phyloP scores from a whole-genome alignment of 2,797 vertebrate species.

The Emydoidea blandingii region DNA sequence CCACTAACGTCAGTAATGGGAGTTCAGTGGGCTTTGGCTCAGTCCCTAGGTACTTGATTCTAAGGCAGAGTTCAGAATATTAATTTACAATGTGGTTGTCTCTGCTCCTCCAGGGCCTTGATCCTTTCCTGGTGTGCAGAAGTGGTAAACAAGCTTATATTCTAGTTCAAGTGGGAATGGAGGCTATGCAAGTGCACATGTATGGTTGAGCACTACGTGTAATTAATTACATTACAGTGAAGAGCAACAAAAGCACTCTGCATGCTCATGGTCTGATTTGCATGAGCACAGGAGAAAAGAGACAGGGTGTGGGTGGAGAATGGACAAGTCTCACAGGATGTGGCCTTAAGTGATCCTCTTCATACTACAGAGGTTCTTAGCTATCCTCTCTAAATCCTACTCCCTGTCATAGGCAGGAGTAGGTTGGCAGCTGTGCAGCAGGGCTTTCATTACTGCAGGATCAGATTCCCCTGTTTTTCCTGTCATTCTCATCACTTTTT shows the following conservation, averaged over 20 bases:
- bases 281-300: not conserved
- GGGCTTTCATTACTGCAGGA: not conserved
- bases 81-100: not conserved
- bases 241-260: not conserved
- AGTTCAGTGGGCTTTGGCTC: not conserved
- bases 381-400: not conserved
- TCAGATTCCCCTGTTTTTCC: conserved; percentile 4
- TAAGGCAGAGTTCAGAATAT: not conserved
- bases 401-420: not conserved
- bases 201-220: not conserved
- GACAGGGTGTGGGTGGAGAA: not conserved
- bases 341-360: not conserved
- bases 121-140: not conserved
- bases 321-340: not conserved
- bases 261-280: not conserved
- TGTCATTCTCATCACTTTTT: not conserved
- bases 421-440: conserved; percentile 1
- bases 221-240: not conserved
- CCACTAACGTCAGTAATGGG: not conserved
- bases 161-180: not conserved
- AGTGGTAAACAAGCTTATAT: not conserved
- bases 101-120: not conserved
- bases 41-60: not conserved
- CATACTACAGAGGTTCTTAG: not conserved
- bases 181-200: not conserved